Percentiles rank a stretch among this genome's conserved stretches.
Conservation (phyloP, 2,888 invertebrate species). For the Aphodius granarius region DNA sequence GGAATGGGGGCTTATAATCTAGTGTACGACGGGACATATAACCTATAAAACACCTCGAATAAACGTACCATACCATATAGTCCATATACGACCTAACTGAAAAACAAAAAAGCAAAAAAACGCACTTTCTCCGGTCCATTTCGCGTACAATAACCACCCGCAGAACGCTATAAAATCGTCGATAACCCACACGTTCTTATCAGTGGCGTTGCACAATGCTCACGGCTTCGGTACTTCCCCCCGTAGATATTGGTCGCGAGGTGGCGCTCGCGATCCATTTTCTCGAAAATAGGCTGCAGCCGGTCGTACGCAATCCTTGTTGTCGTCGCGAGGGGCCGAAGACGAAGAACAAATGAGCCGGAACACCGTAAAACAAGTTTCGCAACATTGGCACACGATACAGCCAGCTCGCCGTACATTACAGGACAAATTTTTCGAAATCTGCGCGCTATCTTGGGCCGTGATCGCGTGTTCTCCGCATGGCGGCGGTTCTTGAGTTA, state of each 20-base stretch:
- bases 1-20: too few relatives aligned
- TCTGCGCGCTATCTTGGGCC: slow-evolving; percentile 3
- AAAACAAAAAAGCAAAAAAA: background rate
- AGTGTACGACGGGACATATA: background rate
- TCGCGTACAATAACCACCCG: background rate
- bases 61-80: background rate
- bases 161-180: background rate
- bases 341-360: slow-evolving; percentile 8
- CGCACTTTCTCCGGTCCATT: background rate
- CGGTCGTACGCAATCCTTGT: background rate
- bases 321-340: too few relatives aligned
- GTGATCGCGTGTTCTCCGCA: background rate
- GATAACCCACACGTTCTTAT: background rate
- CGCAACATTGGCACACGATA: slow-evolving; percentile 1
- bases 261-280: background rate
- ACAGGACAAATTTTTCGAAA: slow-evolving; percentile 13
- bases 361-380: slow-evolving; percentile 18
- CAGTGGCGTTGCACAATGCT: background rate
- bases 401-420: background rate
- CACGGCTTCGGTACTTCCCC: background rate
- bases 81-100: background rate
- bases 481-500: background rate
- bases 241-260: background rate
- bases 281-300: slow-evolving; percentile 3
- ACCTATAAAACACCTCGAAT: background rate